These are phyloP conservation scores for Apotomis turbidana DNA, from an alignment of 2,888 invertebrate species.

Conservation along the genomic window DNA sequence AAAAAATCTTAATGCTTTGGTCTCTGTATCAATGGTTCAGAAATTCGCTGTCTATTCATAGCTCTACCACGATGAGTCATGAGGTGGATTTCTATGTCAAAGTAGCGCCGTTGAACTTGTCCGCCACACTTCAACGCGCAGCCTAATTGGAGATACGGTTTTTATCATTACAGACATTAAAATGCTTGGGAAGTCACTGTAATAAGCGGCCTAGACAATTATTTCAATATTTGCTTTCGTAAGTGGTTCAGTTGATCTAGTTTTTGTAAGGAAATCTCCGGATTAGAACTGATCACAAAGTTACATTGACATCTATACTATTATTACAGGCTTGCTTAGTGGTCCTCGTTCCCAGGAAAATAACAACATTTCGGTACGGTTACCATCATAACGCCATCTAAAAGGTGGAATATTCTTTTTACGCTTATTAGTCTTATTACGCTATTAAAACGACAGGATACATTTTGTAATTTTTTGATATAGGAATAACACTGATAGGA, in stretches of 20 bases:
- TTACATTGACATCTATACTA: too few relatives aligned
- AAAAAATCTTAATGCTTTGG: too few relatives aligned
- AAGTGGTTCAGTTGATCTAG: constrained; percentile 1
- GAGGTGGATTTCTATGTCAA: constrained; percentile 56
- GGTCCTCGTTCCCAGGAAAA: too few relatives aligned
- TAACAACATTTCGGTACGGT: too few relatives aligned
- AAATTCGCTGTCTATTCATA: not conserved
- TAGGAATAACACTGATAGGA: too few relatives aligned
- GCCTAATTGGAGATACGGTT: constrained; percentile 69
- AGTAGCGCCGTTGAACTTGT: constrained; percentile 59
- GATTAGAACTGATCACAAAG: not conserved
- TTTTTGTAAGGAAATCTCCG: not conserved
- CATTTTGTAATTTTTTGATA: too few relatives aligned
- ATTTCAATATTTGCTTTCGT: constrained; percentile 22
- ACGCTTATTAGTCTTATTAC: too few relatives aligned
- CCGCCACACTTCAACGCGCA: constrained; percentile 62
- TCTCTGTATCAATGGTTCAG: too few relatives aligned
- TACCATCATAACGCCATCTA: too few relatives aligned
- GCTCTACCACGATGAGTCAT: constrained; percentile 52
- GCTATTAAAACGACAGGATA: too few relatives aligned
- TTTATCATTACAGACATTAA: constrained; percentile 59
- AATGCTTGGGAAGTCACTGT: constrained; percentile 44
- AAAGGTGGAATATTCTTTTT: too few relatives aligned
- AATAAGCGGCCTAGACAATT: constrained; percentile 29
- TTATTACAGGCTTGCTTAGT: too few relatives aligned